Evolutionary conservation across 2,797 vertebrate genomes (phyloP).

Genomic region (Hoplostethus mediterraneus): DNA sequence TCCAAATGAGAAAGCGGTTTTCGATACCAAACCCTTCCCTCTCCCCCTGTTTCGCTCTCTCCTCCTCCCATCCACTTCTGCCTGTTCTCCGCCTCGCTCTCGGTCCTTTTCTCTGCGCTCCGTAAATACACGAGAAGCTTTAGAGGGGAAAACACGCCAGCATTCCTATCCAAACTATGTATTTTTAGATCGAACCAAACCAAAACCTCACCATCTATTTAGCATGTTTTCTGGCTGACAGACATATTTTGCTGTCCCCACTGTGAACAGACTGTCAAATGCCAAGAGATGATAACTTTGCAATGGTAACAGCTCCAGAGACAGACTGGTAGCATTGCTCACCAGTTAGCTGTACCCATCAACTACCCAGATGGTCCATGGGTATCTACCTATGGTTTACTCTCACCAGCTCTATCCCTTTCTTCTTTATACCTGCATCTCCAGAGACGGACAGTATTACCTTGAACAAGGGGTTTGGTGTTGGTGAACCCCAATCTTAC

Average conservation of each 20-base stretch:
- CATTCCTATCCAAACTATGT: slow-evolving; percentile 11
- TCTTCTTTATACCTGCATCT: neutral
- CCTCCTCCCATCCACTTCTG: slow-evolving; percentile 12
- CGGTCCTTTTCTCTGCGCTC: slow-evolving; percentile 13
- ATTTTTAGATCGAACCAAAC: slow-evolving; percentile 29
- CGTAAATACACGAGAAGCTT: slow-evolving; percentile 1
- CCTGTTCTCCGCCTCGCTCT: slow-evolving; percentile 25
- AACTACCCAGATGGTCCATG: neutral
- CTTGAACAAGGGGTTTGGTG: neutral
- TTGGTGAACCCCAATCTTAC: neutral
- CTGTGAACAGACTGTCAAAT: no score
- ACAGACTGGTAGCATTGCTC: neutral
- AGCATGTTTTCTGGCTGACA: slow-evolving; percentile 13
- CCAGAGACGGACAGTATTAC: neutral
- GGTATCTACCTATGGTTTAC: neutral
- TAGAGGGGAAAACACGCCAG: neutral
- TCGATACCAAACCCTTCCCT: slow-evolving; percentile 28
- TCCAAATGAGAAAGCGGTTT: slow-evolving; percentile 40
- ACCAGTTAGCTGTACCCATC: neutral
- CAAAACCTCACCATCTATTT: slow-evolving; percentile 35
- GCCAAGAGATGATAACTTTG: neutral
- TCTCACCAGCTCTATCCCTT: neutral
- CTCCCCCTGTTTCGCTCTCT: slow-evolving; percentile 3
- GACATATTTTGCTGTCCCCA: neutral
- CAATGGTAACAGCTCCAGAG: neutral